Evolutionary conservation across 2,888 invertebrate species (phyloP).

Genomic region (Caenorhabditis auriculariae): DNA sequence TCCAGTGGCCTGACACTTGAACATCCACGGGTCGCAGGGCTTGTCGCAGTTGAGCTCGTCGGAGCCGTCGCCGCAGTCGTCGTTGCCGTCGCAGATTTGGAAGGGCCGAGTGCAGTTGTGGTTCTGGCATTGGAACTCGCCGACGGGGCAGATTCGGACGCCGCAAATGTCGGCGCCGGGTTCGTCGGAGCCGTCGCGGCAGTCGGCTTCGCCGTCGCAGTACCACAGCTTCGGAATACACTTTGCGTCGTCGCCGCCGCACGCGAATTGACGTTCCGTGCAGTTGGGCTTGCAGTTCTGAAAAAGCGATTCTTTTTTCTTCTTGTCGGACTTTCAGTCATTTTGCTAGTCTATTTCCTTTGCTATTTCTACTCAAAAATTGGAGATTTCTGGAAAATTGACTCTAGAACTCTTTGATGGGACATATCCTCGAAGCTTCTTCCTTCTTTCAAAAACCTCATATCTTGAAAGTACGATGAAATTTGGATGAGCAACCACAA

Average conservation of each 20-base stretch:
- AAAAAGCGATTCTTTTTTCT: neutral
- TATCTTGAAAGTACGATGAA: too few relatives aligned
- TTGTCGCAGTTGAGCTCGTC: conserved; percentile 62
- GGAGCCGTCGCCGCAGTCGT: conserved; percentile 62
- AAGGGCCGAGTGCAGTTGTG: conserved; percentile 87
- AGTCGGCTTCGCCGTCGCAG: conserved; percentile 72
- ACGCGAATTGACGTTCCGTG: conserved; percentile 82
- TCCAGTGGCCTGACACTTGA: conserved; percentile 67
- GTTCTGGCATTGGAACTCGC: conserved; percentile 92
- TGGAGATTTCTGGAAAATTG: too few relatives aligned
- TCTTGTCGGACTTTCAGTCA: too few relatives aligned
- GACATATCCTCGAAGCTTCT: too few relatives aligned
- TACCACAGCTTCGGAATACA: conserved; percentile 81
- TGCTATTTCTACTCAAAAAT: too few relatives aligned
- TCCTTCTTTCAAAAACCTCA: too few relatives aligned
- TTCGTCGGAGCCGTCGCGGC: conserved; percentile 95
- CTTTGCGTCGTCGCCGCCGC: conserved; percentile 72
- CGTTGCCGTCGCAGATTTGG: conserved; percentile 66
- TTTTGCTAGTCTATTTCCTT: too few relatives aligned
- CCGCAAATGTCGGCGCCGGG: conserved; percentile 57
- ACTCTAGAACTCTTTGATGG: too few relatives aligned
- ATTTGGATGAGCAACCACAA: too few relatives aligned
- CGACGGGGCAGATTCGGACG: conserved; percentile 65
- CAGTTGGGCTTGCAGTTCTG: conserved; percentile 73
- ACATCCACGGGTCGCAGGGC: conserved; percentile 63